Evolutionary conservation across 2,113 vertebrate species (phyloP).

Genomic region (Hyaena hyaena): DNA sequence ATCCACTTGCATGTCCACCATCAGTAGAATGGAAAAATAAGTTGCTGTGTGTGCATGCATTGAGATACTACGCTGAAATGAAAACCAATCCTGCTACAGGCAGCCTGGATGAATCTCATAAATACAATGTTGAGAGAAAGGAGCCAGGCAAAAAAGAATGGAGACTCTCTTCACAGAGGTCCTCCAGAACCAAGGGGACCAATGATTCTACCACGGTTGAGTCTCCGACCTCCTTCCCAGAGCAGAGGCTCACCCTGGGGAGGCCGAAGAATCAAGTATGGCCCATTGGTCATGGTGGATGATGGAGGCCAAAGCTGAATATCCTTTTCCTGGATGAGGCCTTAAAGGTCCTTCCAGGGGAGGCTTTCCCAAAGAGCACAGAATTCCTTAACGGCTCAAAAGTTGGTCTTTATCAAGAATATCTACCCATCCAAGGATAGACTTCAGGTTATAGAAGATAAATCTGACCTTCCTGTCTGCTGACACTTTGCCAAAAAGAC

Average conservation of each 20-base stretch:
- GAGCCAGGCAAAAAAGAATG: background rate
- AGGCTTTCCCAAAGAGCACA: background rate
- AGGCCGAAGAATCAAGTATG: background rate
- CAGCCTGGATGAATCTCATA: background rate
- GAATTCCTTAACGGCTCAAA: background rate
- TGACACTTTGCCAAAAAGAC: background rate
- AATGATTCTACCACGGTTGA: background rate
- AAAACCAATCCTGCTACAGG: background rate
- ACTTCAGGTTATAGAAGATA: background rate
- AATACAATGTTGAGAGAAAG: background rate
- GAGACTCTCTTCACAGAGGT: background rate
- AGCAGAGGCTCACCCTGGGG: background rate
- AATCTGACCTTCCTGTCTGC: background rate
- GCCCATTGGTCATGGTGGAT: background rate
- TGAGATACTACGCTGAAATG: background rate
- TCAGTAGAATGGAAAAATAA: background rate
- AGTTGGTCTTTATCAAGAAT: background rate
- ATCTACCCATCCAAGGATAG: background rate
- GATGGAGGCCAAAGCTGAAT: background rate
- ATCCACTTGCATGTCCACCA: background rate
- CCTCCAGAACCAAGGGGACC: background rate
- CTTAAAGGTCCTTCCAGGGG: background rate
- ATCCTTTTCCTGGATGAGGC: background rate
- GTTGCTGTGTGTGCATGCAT: background rate
- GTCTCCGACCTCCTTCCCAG: background rate